These are phyloP conservation scores for Pseudorhombus dupliciocellatus DNA, from an alignment of 2,113 vertebrate species.

Conservation along the genomic window DNA sequence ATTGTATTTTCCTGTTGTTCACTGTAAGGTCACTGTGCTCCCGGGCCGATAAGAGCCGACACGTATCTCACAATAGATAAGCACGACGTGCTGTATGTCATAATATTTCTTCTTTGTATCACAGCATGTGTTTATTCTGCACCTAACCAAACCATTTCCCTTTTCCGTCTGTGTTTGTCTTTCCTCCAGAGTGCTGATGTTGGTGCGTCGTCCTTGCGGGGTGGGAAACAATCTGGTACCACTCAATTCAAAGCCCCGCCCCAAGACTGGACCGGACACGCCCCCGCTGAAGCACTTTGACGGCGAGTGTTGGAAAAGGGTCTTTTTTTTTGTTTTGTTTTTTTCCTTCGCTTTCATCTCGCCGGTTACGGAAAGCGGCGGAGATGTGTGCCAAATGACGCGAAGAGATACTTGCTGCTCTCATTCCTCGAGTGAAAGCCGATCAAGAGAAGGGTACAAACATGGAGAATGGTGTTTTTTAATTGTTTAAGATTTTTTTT, in stretches of 20 bases:
- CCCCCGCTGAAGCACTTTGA: constrained; percentile 67
- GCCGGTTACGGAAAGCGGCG: constrained; percentile 60
- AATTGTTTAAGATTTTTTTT: background rate
- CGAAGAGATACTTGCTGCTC: constrained; percentile 64
- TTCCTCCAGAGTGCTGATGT: constrained; percentile 80
- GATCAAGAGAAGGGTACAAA: constrained; percentile 64
- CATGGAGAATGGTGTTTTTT: constrained; percentile 20
- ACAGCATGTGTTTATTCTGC: constrained; percentile 41
- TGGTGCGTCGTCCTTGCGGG: constrained; percentile 42
- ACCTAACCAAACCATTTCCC: constrained; percentile 48
- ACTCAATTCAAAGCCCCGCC: constrained; percentile 31
- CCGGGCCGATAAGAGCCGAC: constrained; percentile 35
- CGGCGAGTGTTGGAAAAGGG: constrained; percentile 48
- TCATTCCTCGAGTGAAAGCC: constrained; percentile 66
- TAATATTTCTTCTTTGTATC: constrained; percentile 61
- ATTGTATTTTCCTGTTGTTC: constrained; percentile 34
- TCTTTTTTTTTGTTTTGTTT: constrained; percentile 7
- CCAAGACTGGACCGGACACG: constrained; percentile 43
- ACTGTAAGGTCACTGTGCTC: constrained; percentile 42
- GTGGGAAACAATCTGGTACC: constrained; percentile 56
- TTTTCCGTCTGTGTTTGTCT: constrained; percentile 12
- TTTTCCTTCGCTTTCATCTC: constrained; percentile 45
- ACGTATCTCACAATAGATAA: constrained; percentile 41
- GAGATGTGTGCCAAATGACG: constrained; percentile 71
- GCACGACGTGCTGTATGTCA: constrained; percentile 30